Conservation (phyloP, 2,888 invertebrate genomes). For the Mantis religiosa region DNA sequence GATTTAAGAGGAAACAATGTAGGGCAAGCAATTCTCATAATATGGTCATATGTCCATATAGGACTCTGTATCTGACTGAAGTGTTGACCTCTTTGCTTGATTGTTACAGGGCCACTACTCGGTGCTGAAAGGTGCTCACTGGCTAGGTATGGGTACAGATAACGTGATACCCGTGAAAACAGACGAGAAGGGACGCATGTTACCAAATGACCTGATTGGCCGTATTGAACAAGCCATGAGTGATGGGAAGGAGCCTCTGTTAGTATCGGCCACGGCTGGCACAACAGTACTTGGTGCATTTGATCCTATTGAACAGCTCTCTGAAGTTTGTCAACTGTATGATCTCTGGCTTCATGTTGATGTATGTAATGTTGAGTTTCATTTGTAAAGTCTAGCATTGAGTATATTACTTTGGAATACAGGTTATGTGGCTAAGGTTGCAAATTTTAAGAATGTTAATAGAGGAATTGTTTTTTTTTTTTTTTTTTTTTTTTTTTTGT, state of each 20-base stretch:
- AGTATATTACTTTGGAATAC: neutral
- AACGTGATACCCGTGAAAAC: slow-evolving; percentile 62
- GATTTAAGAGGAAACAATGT: no score
- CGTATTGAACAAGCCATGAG: slow-evolving; percentile 50
- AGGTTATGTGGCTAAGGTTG: neutral
- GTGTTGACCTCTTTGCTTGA: no score
- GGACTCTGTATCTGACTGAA: no score
- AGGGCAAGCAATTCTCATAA: no score
- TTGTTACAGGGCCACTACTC: slow-evolving; percentile 69
- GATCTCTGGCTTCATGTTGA: slow-evolving; percentile 80
- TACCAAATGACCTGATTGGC: slow-evolving; percentile 54
- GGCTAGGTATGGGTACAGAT: slow-evolving; percentile 80
- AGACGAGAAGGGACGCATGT: slow-evolving; percentile 65
- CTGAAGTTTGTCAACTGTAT: slow-evolving; percentile 63
- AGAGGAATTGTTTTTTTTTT: no score
- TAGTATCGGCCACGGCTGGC: slow-evolving; percentile 73
- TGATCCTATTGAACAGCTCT: slow-evolving; percentile 66
- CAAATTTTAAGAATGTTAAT: no score
- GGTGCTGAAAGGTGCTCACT: slow-evolving; percentile 72
- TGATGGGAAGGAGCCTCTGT: slow-evolving; percentile 56
- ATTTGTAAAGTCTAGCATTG: neutral
- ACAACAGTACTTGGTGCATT: slow-evolving; percentile 82
- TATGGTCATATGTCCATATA: no score
- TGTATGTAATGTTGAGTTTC: slow-evolving; percentile 47
- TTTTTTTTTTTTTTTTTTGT: no score